These are phyloP conservation scores for Panorpa germanica DNA, from an alignment of 2,888 invertebrate genomes.

Conservation along the genomic window DNA sequence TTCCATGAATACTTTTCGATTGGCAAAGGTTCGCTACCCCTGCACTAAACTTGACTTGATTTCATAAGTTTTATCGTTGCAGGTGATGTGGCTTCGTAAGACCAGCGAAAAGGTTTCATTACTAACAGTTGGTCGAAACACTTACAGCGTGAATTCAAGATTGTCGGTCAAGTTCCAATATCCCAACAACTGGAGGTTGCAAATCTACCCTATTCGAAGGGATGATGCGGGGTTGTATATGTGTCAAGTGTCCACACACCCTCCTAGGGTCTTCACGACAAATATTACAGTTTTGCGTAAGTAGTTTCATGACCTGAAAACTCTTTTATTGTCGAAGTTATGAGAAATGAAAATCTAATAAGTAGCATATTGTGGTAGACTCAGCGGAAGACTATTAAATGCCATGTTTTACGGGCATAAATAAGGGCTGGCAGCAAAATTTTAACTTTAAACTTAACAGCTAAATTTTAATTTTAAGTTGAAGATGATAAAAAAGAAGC, in stretches of 20 bases:
- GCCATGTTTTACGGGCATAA: too few species aligned
- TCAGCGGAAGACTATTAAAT: too few species aligned
- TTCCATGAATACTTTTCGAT: too few species aligned
- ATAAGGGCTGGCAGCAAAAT: too few species aligned
- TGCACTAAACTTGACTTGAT: too few species aligned
- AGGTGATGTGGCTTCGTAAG: constrained; percentile 52
- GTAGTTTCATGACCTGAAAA: too few species aligned
- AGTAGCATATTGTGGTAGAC: not conserved
- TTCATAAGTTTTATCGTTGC: constrained; percentile 11
- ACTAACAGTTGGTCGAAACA: constrained; percentile 41
- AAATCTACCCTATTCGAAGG: constrained; percentile 48
- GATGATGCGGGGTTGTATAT: constrained; percentile 56
- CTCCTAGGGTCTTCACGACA: constrained; percentile 53
- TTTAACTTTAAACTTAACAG: too few species aligned
- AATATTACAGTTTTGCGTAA: constrained; percentile 59
- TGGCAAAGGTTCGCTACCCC: too few species aligned
- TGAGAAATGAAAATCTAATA: too few species aligned
- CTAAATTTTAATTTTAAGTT: too few species aligned
- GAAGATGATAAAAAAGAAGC: too few species aligned
- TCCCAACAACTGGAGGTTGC: constrained; percentile 49
- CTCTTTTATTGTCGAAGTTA: too few species aligned
- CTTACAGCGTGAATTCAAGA: constrained; percentile 41
- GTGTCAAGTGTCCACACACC: constrained; percentile 68
- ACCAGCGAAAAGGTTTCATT: constrained; percentile 41
- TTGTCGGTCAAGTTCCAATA: constrained; percentile 47